Percentiles rank a stretch among this genome's conserved stretches.
Evolutionary conservation across 2,888 invertebrate species (phyloP).

Genomic region (Pseudeuparius sepicola): DNA sequence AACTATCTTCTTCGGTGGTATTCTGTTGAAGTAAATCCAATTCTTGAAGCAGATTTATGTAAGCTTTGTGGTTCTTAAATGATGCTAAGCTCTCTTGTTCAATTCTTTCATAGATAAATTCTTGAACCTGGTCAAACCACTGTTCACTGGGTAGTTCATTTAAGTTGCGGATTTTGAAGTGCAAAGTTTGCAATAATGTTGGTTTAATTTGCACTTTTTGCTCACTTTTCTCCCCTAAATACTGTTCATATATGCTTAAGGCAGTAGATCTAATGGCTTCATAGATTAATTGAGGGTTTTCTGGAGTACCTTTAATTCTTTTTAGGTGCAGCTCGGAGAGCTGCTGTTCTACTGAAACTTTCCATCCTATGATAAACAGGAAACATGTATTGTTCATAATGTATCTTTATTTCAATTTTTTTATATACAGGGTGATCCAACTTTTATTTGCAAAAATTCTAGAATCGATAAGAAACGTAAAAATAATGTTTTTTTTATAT

Average conservation of each 20-base stretch:
- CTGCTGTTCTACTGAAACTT: slow-evolving; percentile 62
- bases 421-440: too few species aligned
- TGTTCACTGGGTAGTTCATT: slow-evolving; percentile 54
- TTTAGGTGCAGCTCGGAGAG: slow-evolving; percentile 47
- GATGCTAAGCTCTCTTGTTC: slow-evolving; percentile 37
- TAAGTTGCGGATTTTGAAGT: slow-evolving; percentile 47
- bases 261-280: slow-evolving; percentile 54
- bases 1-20: slow-evolving; percentile 46
- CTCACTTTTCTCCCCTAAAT: slow-evolving; percentile 61
- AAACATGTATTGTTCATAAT: too few species aligned
- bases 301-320: slow-evolving; percentile 36
- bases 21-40: slow-evolving; percentile 55
- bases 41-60: slow-evolving; percentile 61
- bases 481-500: too few species aligned
- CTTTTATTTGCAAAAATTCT: too few species aligned
- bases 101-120: slow-evolving; percentile 54
- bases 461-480: too few species aligned
- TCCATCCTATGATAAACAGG: slow-evolving; percentile 47
- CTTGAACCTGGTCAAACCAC: slow-evolving; percentile 80
- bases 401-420: too few species aligned
- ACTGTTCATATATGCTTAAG: slow-evolving; percentile 64
- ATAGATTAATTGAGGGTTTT: slow-evolving; percentile 35
- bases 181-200: slow-evolving; percentile 47
- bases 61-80: slow-evolving; percentile 56
- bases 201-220: slow-evolving; percentile 55